Base-by-base conservation (phyloP, 1,140 invertebrate species). In the Zaprionus lachaisei region DNA sequence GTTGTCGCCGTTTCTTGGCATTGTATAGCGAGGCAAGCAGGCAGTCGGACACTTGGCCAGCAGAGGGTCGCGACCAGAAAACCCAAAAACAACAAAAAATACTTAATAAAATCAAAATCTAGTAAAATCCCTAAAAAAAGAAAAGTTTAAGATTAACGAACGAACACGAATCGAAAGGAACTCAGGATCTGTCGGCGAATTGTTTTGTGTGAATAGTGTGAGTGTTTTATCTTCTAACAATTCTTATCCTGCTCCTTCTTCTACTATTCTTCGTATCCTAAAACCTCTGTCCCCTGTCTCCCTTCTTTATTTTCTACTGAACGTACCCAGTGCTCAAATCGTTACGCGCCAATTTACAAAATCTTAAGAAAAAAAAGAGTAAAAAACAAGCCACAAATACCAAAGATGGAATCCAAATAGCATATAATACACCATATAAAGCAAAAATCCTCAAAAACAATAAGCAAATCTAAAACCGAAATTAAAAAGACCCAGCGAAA, bases 1-100 rank as follows among this genome's bases (percentile, higher is more conserved):
- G 81, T 80, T 91, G 87, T 91, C 87, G 87, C 91, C 74, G 81
- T 90, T 91, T 91, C 87, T 92, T 92, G 91, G 87, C 91, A 92
- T 92, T 92, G 83, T 85, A 77, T 63, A 72, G 72, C 70, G 76
- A 77, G 83, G 63, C 80, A 72, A 77, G 55, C 79, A 82, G 82
- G 49, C 76, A 75, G 72, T 54, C 60, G 60, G 56, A 66, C 41
- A 83, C 72, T 84, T 78, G 80, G 83, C 77, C 81, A 77, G 14
- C n/a, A 37, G 49, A n/a, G 28, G 9, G 14, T 28, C 34, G 41
- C 44, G 51, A 47, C 24, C 49, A 60, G 51, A 12, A 9, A 58
- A 9, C 22, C 24, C 5, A 61, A 62, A 15, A 38, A 44, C n/a
- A n/a, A 34, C 1, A 22, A 22, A 56, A 34, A 9, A 49, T 41